A percentile compares a stretch with the other conserved stretches of the same genome.
These are phyloP conservation scores for Drosophila nikananu DNA, from an alignment of 1,140 invertebrate species.

Conservation along the genomic window DNA sequence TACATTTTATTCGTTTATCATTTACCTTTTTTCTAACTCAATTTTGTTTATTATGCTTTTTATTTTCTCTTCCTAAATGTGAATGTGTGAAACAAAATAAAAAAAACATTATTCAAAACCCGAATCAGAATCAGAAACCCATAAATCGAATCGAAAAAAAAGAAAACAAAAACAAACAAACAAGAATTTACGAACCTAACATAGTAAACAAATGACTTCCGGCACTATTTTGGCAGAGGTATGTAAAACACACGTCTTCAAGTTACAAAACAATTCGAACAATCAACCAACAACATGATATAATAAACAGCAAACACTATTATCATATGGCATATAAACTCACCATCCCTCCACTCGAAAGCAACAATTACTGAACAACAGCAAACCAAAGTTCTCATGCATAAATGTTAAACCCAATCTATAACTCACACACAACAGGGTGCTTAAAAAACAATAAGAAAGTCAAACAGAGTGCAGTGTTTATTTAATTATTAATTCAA, in stretches of 20 bases:
- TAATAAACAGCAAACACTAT: slow-evolving; percentile 23
- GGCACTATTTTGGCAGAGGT: slow-evolving; percentile 85
- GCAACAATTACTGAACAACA: slow-evolving; percentile 15
- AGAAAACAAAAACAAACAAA: slow-evolving; percentile 17
- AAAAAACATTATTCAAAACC: slow-evolving; percentile 34
- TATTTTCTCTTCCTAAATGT: slow-evolving; percentile 49
- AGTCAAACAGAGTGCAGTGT: neutral
- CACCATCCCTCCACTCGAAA: slow-evolving; percentile 22
- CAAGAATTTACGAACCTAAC: slow-evolving; percentile 61
- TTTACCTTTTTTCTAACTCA: slow-evolving; percentile 27
- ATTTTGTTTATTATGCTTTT: slow-evolving; percentile 36
- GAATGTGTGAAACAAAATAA: slow-evolving; percentile 17
- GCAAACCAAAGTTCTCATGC: slow-evolving; percentile 16
- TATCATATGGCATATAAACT: slow-evolving; percentile 36
- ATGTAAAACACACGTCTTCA: slow-evolving; percentile 81
- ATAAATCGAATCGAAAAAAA: slow-evolving; percentile 40
- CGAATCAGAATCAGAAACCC: slow-evolving; percentile 36
- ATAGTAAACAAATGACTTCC: slow-evolving; percentile 84
- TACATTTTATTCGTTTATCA: slow-evolving; percentile 24
- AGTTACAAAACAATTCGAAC: slow-evolving; percentile 38
- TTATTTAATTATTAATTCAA: neutral
- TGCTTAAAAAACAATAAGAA: slow-evolving; percentile 17
- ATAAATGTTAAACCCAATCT: slow-evolving; percentile 7
- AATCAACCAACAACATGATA: slow-evolving; percentile 27
- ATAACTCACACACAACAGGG: slow-evolving; percentile 11